These are phyloP conservation scores for Ormyrus pomaceus DNA, from an alignment of 2,888 invertebrate species.

Conservation along the genomic window DNA sequence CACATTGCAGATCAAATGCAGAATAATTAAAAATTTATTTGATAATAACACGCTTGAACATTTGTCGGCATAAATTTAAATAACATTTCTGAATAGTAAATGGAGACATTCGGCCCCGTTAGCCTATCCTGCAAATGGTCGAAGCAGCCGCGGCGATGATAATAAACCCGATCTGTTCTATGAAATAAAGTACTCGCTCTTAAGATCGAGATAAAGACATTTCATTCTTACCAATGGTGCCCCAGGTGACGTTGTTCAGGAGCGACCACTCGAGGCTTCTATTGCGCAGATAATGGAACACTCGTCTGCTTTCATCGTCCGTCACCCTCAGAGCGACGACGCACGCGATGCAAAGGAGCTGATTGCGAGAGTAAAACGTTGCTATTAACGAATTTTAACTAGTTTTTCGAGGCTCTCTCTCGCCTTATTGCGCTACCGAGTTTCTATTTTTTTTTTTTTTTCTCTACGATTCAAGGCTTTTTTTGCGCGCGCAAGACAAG, in stretches of 20 bases:
- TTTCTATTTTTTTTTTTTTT: slow-evolving; percentile 22
- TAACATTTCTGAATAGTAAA: no score
- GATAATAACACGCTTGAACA: no score
- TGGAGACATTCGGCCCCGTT: no score
- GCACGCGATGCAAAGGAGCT: slow-evolving; percentile 83
- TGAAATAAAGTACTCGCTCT: no score
- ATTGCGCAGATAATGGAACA: slow-evolving; percentile 83
- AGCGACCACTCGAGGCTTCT: slow-evolving; percentile 86
- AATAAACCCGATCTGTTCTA: no score
- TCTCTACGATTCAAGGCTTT: neutral
- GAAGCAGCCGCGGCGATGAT: no score
- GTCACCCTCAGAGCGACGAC: slow-evolving; percentile 84
- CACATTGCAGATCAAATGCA: no score
- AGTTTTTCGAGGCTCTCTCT: slow-evolving; percentile 2
- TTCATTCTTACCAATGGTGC: slow-evolving; percentile 78
- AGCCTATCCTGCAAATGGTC: no score
- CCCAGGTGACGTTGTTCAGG: slow-evolving; percentile 85
- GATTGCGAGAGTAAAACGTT: slow-evolving; percentile 62
- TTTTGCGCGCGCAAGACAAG: neutral
- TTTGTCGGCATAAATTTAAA: no score
- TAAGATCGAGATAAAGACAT: no score
- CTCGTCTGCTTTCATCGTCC: slow-evolving; percentile 83
- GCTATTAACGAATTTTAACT: slow-evolving; percentile 28
- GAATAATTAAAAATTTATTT: no score
- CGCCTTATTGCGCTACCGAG: neutral